Base-by-base conservation (phyloP, 2,888 invertebrate genomes). In the Orgyia antiqua region DNA sequence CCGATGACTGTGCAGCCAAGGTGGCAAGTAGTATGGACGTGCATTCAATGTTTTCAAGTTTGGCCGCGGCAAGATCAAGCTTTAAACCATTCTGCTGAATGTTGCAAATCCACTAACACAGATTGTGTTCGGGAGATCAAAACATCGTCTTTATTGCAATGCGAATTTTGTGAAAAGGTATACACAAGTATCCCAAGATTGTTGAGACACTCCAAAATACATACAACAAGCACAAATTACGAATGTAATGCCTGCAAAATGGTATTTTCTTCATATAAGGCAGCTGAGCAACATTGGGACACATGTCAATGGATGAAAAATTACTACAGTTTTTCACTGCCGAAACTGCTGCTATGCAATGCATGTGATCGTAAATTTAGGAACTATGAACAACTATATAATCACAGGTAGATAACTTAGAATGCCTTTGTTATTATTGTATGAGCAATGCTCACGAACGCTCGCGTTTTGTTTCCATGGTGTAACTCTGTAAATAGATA, bases 211-310 rank as follows among this genome's bases (percentile, higher is more conserved):
- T 66, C 70, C 1, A 83, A 77, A 52, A 51, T 55, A 19, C 93
- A 93, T 69, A 89, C 88, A 1, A 89, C 89, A n/a, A 87, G 88
- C 45, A 89, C 87, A 59, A 91, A 90, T 58, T 92, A 91, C 67
- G 88, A 89, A 57, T 93, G 93, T 59, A 82, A 82, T 34, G 87
- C 88, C 41, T 87, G 87, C 41, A 61, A 64, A 34, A 58, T 68
- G 25, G 44, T 60, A 21, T 87, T 87, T 50, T 32, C 51, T 8
- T 79, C 77, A 11, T 87, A 76, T 42, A 77, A 71, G 51, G 53
- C 45, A 25, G 84, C 78, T 10, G 76, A 83, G 44, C 71, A 76
- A 30, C 87, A 87, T 42, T 87, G 86, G 84, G 32, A 61, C 2
- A 29, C 58, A 12, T 87, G 87, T 41, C 67, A 72, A 13, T 86